These are phyloP conservation scores for Stomorhina lunata DNA, from an alignment of 2,888 invertebrate species.

Conservation along the genomic window DNA sequence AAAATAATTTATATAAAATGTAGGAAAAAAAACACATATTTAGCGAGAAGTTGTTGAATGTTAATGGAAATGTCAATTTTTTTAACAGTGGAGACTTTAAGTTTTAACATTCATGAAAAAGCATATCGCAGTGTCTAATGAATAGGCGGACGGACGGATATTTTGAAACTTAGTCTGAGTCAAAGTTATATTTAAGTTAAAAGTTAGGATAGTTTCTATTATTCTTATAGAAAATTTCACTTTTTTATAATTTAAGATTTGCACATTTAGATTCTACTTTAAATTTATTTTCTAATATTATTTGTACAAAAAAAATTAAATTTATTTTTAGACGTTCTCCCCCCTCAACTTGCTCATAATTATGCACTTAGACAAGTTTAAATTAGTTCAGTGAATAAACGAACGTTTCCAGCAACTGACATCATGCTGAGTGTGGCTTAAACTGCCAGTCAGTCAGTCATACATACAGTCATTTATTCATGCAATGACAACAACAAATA, in stretches of 20 bases:
- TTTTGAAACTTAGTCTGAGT: too few species aligned
- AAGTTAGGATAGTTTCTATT: too few species aligned
- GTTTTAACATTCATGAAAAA: too few species aligned
- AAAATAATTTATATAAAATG: constrained; percentile 12
- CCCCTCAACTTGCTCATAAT: not conserved
- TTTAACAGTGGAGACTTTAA: not conserved
- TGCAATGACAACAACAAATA: too few species aligned
- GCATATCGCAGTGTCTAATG: too few species aligned
- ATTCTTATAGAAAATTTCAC: too few species aligned
- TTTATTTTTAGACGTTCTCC: not conserved
- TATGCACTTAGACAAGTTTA: not conserved
- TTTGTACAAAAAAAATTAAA: not conserved
- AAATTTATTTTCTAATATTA: not conserved
- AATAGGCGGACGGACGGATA: too few species aligned
- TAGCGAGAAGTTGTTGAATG: not conserved
- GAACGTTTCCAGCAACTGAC: constrained; percentile 23
- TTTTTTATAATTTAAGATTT: too few species aligned
- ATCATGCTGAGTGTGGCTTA: constrained; percentile 45
- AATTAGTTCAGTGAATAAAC: constrained; percentile 5
- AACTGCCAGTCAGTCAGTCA: constrained; percentile 22
- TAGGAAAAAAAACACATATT: too few species aligned
- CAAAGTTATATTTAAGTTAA: too few species aligned
- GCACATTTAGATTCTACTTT: not conserved
- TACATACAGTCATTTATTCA: not conserved
- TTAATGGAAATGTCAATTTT: not conserved